A percentile compares a stretch with the other conserved stretches of the same genome.
Conservation (phyloP, 2,797 vertebrate species). For the Clarias pachynema region DNA sequence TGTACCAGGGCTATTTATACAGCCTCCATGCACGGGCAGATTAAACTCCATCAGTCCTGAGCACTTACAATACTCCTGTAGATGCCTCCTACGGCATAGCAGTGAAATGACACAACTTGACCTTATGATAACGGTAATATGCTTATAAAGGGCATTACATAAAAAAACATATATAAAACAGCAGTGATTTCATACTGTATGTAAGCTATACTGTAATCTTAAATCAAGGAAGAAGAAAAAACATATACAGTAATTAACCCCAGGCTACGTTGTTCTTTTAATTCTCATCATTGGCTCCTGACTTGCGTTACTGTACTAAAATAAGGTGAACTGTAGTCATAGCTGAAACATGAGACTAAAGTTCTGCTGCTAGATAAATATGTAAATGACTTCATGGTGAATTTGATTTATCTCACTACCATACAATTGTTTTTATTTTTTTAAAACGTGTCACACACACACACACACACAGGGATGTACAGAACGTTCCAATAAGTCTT, state of each 20-base stretch:
- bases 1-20: constrained; percentile 75
- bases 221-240: background rate
- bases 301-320: background rate
- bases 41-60: constrained; percentile 63
- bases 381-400: background rate
- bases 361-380: background rate
- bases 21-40: constrained; percentile 57
- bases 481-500: background rate
- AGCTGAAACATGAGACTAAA: background rate
- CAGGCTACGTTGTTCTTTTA: background rate
- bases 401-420: background rate
- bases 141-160: background rate
- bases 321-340: background rate
- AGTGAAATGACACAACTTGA: background rate
- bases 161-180: background rate
- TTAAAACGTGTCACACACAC: background rate
- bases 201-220: background rate
- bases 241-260: background rate
- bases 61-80: background rate
- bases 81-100: constrained; percentile 19
- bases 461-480: background rate
- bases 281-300: background rate
- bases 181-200: background rate
- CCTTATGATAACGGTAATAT: background rate
- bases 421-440: background rate